Evolutionary conservation across 2,888 invertebrate genomes (phyloP), one percentile per base, ranked within the genome.

Genomic region (Megalurothrips usitatus): DNA sequence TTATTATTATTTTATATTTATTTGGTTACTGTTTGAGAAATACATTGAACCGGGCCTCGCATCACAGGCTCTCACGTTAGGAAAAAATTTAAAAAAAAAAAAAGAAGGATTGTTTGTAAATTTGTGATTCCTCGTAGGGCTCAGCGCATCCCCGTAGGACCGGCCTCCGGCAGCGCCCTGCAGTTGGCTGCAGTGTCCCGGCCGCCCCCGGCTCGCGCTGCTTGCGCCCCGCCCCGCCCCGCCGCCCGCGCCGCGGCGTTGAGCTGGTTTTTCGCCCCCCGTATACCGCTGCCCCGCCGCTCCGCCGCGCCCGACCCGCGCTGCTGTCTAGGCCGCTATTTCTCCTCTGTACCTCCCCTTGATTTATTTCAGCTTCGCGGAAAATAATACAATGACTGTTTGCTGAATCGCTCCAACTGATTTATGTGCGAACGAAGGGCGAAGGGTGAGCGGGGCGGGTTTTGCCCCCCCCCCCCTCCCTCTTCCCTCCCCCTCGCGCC

Each of bases 301-400:
- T 43, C 2, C 34, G 34, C 34, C 34, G 34, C 34, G 34, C 34
- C 34, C 34, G 6, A 6, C 34, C 23, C 23, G 68, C 26, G 23
- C 68, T n/a, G 19, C 58, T 75, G 68, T 75, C 68, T 75, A 75
- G 68, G 68, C 68, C 68, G 68, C 68, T 75, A 26, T 26, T 26
- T 12, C 68, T 26, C 68, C 68, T 75, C 26, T 75, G 68, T 75
- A 75, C 68, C 68, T 75, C 68, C 68, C 68, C 68, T 58, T 75
- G 68, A 75, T 75, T 75, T 75, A 75, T 75, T 75, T 75, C 68
- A 75, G 68, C 68, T 75, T 75, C 68, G 68, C 68, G 68, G 68
- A 75, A 75, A 75, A 75, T 75, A 75, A 75, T 75, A 75, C 68
- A 75, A 75, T 75, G 68, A 75, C 68, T 75, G 68, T 75, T 75